phyloP scores from a whole-genome alignment of 2,113 vertebrate genomes.

The Indri indri region DNA sequence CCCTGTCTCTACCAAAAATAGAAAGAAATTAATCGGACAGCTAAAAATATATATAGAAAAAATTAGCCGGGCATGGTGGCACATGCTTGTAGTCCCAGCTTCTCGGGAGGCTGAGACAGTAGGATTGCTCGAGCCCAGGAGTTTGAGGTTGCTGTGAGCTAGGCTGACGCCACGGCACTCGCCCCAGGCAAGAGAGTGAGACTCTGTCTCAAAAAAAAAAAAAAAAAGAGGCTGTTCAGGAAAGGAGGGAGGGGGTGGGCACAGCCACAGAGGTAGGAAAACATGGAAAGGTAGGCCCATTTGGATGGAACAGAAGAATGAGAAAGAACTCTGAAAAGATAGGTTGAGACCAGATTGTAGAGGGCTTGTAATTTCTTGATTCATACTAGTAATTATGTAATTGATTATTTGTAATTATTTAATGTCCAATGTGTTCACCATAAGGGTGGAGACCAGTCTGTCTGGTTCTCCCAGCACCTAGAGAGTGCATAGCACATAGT shows the following conservation, averaged over 20 bases:
- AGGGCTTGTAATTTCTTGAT: slow-evolving; percentile 45
- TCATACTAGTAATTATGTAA: slow-evolving; percentile 54
- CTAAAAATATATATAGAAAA: too few species aligned
- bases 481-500: neutral
- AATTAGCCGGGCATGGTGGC: too few species aligned
- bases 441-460: neutral
- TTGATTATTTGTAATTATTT: slow-evolving; percentile 61
- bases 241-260: neutral
- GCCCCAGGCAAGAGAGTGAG: too few species aligned
- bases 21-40: too few species aligned
- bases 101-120: too few species aligned
- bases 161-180: too few species aligned
- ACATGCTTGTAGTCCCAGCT: too few species aligned
- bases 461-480: slow-evolving; percentile 1
- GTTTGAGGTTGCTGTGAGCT: too few species aligned
- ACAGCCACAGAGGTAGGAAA: neutral
- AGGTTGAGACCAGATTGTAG: neutral
- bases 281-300: neutral
- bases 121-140: too few species aligned
- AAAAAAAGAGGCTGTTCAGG: too few species aligned
- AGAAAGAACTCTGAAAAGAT: neutral
- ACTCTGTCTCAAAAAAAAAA: too few species aligned
- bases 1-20: too few species aligned
- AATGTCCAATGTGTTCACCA: neutral
- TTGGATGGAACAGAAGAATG: neutral